phyloP scores from a whole-genome alignment of 2,797 vertebrate species.

The Coluber constrictor region DNA sequence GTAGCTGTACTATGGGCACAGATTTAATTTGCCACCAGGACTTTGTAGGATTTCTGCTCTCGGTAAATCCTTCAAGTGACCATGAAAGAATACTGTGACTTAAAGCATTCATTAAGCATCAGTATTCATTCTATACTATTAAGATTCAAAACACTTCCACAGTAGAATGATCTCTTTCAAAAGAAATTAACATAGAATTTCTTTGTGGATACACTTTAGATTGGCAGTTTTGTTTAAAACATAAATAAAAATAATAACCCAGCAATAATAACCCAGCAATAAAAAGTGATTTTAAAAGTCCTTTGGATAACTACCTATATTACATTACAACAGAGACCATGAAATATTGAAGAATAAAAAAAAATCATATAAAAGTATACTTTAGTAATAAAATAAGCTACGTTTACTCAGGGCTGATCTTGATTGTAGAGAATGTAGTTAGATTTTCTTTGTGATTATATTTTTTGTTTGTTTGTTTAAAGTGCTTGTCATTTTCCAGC shows the following conservation, averaged over 20 bases:
- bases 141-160: conserved; percentile 34
- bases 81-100: not conserved
- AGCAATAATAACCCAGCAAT: not conserved
- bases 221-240: not conserved
- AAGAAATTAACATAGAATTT: not conserved
- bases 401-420: not conserved
- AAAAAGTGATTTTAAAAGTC: not conserved
- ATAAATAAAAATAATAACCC: not conserved
- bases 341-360: not conserved
- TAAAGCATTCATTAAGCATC: conserved; percentile 27
- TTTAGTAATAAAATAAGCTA: not conserved
- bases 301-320: not conserved
- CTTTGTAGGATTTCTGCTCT: conserved; percentile 48
- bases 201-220: not conserved
- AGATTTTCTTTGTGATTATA: not conserved
- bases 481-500: not conserved
- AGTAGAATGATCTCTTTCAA: conserved; percentile 1
- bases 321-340: not conserved
- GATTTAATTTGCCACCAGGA: conserved; percentile 25
- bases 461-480: not conserved
- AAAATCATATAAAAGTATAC: not conserved
- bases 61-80: conserved; percentile 23
- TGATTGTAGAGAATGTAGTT: not conserved
- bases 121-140: conserved; percentile 50
- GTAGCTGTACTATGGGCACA: not conserved